phyloP scores from a whole-genome alignment of 2,113 vertebrate genomes.

The Tupaia tana region DNA sequence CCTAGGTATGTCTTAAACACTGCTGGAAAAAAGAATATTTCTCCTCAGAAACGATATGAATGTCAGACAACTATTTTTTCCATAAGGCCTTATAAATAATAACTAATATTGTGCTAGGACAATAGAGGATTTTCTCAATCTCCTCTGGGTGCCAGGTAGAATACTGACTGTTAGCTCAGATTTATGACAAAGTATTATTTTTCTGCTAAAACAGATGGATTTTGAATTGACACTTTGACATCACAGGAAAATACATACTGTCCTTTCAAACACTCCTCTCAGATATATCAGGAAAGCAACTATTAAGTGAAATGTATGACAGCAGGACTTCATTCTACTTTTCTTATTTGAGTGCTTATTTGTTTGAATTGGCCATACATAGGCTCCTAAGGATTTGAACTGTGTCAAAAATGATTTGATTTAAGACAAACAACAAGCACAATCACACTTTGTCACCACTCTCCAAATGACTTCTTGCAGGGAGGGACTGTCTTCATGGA shows the following conservation, averaged over 20 bases:
- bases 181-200: conserved; percentile 83
- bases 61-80: conserved; percentile 61
- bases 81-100: conserved; percentile 71
- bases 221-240: conserved; percentile 82
- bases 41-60: conserved; percentile 51
- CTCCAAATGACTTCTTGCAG: conserved; percentile 4
- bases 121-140: conserved; percentile 73
- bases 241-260: conserved; percentile 75
- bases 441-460: conserved; percentile 54
- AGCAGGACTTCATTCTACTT: conserved; percentile 71
- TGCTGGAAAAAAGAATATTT: conserved; percentile 39
- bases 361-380: conserved; percentile 74
- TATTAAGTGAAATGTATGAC: conserved; percentile 75
- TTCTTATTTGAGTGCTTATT: conserved; percentile 71
- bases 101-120: conserved; percentile 70
- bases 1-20: conserved; percentile 59
- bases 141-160: conserved; percentile 72
- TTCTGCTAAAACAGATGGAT: conserved; percentile 78
- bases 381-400: conserved; percentile 68
- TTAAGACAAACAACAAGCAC: conserved; percentile 56
- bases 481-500: background rate
- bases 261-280: conserved; percentile 74
- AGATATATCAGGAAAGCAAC: conserved; percentile 68
- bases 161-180: conserved; percentile 54
- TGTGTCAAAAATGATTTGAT: conserved; percentile 73